Conservation (phyloP, 2,888 invertebrate genomes). For the Melipona beecheii region DNA sequence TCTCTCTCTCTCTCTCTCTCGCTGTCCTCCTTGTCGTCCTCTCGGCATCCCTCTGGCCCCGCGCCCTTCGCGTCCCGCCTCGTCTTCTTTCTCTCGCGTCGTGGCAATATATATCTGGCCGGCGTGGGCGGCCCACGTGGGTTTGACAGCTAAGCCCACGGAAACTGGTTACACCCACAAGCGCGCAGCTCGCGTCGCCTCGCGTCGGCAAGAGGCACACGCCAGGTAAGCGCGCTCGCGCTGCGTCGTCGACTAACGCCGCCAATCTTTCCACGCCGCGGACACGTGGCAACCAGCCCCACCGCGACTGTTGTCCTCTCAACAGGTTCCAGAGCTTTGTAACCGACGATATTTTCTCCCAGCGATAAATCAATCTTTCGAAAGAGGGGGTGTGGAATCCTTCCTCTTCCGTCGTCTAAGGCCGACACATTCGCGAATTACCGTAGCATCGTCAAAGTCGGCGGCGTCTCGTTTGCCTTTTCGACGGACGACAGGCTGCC, state of each 20-base stretch:
- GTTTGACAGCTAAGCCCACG: conserved; percentile 83
- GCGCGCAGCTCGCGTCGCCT: conserved; percentile 42
- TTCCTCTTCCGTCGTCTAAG: too few species aligned
- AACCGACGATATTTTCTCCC: not conserved
- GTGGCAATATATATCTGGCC: conserved; percentile 78
- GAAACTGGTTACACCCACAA: conserved; percentile 83
- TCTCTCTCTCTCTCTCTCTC: conserved; percentile 15
- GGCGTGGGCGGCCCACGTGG: conserved; percentile 83
- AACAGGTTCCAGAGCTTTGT: conserved; percentile 31
- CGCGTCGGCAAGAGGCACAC: conserved; percentile 62
- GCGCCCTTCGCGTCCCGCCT: conserved; percentile 20
- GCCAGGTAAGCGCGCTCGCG: conserved; percentile 60
- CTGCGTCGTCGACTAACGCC: conserved; percentile 30
- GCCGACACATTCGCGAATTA: too few species aligned
- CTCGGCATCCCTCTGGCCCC: not conserved
- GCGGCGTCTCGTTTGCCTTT: too few species aligned
- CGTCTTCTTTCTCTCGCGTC: conserved; percentile 68
- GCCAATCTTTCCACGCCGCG: conserved; percentile 42
- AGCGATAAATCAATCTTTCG: not conserved
- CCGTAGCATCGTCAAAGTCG: too few species aligned
- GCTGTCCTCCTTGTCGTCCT: not conserved
- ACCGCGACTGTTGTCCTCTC: not conserved
- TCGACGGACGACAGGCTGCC: not conserved
- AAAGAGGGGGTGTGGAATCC: too few species aligned
- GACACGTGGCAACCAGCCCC: conserved; percentile 55